Conservation (phyloP, 2,888 invertebrate species). For the Glyphotaelius pellucidus region DNA sequence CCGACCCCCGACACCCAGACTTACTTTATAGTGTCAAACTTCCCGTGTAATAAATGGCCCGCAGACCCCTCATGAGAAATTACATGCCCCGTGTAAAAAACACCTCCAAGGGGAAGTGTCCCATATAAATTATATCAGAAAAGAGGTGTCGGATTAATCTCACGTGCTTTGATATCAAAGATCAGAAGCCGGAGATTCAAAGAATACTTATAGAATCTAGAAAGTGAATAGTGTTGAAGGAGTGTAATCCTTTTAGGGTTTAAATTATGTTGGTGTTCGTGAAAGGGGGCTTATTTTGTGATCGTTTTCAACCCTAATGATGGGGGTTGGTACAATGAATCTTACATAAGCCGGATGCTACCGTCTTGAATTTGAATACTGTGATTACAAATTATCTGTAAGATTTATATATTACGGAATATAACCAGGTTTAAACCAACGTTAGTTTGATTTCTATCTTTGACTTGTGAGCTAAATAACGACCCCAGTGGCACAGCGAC, state of each 20-base stretch:
- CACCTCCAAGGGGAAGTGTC: conserved; percentile 33
- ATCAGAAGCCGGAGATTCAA: conserved; percentile 38
- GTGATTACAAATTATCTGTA: neutral
- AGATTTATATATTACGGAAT: neutral
- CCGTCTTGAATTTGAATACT: neutral
- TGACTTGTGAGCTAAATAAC: neutral
- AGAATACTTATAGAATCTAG: neutral
- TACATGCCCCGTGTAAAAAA: conserved; percentile 42
- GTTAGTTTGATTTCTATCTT: neutral
- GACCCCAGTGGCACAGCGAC: neutral
- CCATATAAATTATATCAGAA: conserved; percentile 23
- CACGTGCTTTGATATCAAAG: neutral
- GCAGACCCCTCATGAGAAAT: conserved; percentile 44
- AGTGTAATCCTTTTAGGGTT: neutral
- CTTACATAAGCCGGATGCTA: conserved; percentile 18
- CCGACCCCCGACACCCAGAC: conserved; percentile 22
- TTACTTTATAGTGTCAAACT: conserved; percentile 33
- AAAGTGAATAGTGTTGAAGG: neutral
- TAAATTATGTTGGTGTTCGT: conserved; percentile 38
- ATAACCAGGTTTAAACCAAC: neutral
- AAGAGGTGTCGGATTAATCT: conserved; percentile 30
- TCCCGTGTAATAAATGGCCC: conserved; percentile 40
- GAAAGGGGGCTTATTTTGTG: conserved; percentile 1
- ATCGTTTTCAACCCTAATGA: conserved; percentile 30
- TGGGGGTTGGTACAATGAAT: neutral